A percentile compares a stretch with the other conserved stretches of the same genome.
Conservation (phyloP, 1,140 invertebrate genomes). For the Drosophila burlai region DNA sequence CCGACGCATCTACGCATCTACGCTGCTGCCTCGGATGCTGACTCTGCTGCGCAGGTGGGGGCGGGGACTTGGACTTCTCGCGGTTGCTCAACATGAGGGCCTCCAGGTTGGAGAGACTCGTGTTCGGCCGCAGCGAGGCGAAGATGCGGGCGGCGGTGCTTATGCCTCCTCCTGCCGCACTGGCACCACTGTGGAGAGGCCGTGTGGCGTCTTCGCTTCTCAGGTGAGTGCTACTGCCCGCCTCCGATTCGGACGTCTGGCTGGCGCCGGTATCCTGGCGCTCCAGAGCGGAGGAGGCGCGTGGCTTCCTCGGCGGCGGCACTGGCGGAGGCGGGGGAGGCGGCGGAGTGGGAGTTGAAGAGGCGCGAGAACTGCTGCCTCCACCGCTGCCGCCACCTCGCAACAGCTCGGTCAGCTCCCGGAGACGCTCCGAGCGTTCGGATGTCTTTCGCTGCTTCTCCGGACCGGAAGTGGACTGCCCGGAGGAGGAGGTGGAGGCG, state of each 20-base stretch:
- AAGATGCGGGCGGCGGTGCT: conserved; percentile 59
- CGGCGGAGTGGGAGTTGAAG: conserved; percentile 83
- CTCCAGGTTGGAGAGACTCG: conserved; percentile 84
- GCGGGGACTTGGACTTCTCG: conserved; percentile 83
- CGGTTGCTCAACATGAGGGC: conserved; percentile 76
- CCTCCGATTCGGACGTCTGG: conserved; percentile 45
- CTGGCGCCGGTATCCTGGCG: conserved; percentile 59
- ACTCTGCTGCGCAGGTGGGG: conserved; percentile 47
- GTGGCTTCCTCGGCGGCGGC: conserved; percentile 75
- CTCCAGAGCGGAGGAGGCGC: conserved; percentile 46
- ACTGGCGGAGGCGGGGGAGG: conserved; percentile 79
- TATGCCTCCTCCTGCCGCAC: conserved; percentile 16
- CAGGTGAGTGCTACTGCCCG: conserved; percentile 20
- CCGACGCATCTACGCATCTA: conserved; percentile 83
- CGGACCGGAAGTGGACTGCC: conserved; percentile 22
- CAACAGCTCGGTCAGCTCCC: conserved; percentile 91
- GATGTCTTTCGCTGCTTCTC: conserved; percentile 78
- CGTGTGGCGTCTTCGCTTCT: conserved; percentile 35
- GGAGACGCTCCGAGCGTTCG: conserved; percentile 89
- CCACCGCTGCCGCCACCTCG: conserved; percentile 85
- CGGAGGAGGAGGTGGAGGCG: conserved; percentile 49
- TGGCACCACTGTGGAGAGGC: conserved; percentile 4
- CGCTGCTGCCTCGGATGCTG: conserved; percentile 75
- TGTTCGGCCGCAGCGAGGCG: conserved; percentile 76
- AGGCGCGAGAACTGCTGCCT: conserved; percentile 70